Base-by-base conservation (phyloP, 2,113 vertebrate genomes). In the Epinephelus lanceolatus region DNA sequence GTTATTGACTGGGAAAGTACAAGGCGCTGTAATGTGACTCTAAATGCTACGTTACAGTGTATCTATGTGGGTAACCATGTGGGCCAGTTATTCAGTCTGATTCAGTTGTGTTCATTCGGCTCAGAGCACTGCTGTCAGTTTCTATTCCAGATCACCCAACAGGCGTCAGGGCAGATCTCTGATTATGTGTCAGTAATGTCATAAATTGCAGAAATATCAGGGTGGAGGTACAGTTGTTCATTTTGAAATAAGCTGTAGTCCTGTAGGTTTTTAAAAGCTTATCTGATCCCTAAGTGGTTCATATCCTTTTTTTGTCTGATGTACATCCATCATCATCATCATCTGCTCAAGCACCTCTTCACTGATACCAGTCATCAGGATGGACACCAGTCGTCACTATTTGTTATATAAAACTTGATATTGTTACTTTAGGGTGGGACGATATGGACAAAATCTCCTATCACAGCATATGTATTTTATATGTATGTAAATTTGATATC, bases 1-100 rank as follows among this genome's bases (percentile, higher is more conserved):
- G 67, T 92, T 91, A 93, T 91, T 91, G 93, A 94, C 90, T 78
- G 74, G 66, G 74, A 80, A 88, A 80, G 88, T 88, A 79, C 74
- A 86, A 51, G 80, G 77, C 67, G 14, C 79, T 80, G 87, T 90
- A 93, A 93, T 92, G 77, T 83, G 86, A 92, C 84, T 91, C 86
- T 86, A 83, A 90, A 91, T 85, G 86, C 74, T 75, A 67, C 53
- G 51, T 82, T 83, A 75, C 76, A 77, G 84, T 66, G 62, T 40
- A 37, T 83, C 49, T 85, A 57, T 85, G 52, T 77, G 71, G 57
- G 72, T 42, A 78, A 80, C 68, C 80, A 82, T 84, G 86, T 84
- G 79, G 81, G 74, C 78, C 66, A 17, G 30, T 71, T 82, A 57
- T 78, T 76, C 78, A 61, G 49, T 21, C 40, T 66, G 68, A 67